Percentiles rank a stretch among this genome's conserved stretches.
Conservation (phyloP, 1,140 invertebrate genomes). For the Tetranychus cinnabarinus region DNA sequence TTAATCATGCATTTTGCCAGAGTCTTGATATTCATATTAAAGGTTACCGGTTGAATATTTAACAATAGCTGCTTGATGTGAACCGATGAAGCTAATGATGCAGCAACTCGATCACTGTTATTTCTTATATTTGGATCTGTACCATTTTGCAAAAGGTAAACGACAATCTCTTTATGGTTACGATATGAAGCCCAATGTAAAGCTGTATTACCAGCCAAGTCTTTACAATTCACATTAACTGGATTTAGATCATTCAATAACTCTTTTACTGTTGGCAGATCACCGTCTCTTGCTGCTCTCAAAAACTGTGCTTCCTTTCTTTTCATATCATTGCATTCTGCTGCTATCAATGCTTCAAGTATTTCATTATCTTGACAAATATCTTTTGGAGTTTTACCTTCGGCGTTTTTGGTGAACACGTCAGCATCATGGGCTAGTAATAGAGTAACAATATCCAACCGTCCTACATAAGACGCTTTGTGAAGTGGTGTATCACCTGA, state of each 20-base stretch:
- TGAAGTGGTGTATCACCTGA: slow-evolving; percentile 24
- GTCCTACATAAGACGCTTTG: slow-evolving; percentile 25
- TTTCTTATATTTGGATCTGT: slow-evolving; percentile 23
- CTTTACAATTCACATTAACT: slow-evolving; percentile 14
- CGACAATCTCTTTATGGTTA: slow-evolving; percentile 36
- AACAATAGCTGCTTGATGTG: slow-evolving; percentile 37
- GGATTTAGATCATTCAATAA: slow-evolving; percentile 3
- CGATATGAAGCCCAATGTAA: slow-evolving; percentile 39
- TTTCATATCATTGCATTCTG: slow-evolving; percentile 29
- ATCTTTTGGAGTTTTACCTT: slow-evolving; percentile 31
- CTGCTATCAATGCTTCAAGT: slow-evolving; percentile 29
- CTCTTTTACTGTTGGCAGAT: slow-evolving; percentile 28
- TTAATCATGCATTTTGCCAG: slow-evolving; percentile 21
- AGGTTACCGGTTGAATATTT: slow-evolving; percentile 26
- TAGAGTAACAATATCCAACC: slow-evolving; percentile 22
- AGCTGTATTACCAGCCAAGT: slow-evolving; percentile 36
- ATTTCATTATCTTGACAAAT: slow-evolving; percentile 31
- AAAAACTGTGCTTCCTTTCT: slow-evolving; percentile 28
- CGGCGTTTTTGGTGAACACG: slow-evolving; percentile 30
- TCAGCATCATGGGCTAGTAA: slow-evolving; percentile 24
- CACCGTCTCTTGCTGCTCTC: slow-evolving; percentile 31
- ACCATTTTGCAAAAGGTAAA: slow-evolving; percentile 36
- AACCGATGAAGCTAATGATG: slow-evolving; percentile 31
- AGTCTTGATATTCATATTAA: slow-evolving; percentile 25
- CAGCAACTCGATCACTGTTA: slow-evolving; percentile 29